phyloP scores from a whole-genome alignment of 2,797 vertebrate genomes.

The Ctenopoma multispine region DNA sequence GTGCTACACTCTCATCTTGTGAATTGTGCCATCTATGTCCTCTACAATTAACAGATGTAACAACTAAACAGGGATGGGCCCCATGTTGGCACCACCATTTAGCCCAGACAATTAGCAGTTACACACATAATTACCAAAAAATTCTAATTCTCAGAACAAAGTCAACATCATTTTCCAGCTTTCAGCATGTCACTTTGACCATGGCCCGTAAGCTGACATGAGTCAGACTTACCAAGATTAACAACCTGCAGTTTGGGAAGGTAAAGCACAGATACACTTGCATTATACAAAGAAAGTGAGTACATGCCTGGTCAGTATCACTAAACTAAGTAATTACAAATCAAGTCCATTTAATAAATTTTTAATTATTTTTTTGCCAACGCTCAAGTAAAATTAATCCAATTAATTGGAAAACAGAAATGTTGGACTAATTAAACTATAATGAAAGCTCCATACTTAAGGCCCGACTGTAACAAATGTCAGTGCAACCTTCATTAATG shows the following conservation, averaged over 20 bases:
- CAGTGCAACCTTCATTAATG: background rate
- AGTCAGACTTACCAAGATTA: slow-evolving; percentile 35
- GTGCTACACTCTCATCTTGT: slow-evolving; percentile 66
- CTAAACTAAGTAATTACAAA: background rate
- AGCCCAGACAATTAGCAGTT: slow-evolving; percentile 79
- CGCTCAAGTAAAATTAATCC: background rate
- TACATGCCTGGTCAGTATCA: background rate
- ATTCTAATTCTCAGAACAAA: slow-evolving; percentile 69
- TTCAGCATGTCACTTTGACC: slow-evolving; percentile 76
- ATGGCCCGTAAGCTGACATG: slow-evolving; percentile 53
- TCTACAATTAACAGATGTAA: slow-evolving; percentile 77
- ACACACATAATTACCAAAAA: slow-evolving; percentile 77
- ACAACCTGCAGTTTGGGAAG: slow-evolving; percentile 39
- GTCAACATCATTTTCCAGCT: slow-evolving; percentile 73
- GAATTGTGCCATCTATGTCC: slow-evolving; percentile 77
- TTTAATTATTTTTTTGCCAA: background rate
- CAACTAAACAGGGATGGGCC: slow-evolving; percentile 61
- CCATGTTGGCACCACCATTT: slow-evolving; percentile 72
- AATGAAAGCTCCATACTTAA: background rate
- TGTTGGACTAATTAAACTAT: slow-evolving; percentile 1
- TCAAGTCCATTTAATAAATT: background rate
- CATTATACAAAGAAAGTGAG: background rate
- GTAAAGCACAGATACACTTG: slow-evolving; percentile 30
- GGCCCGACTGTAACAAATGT: background rate
- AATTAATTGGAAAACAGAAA: background rate